These are phyloP conservation scores for Crotalus viridis DNA, from an alignment of 2,113 vertebrate genomes.

Conservation along the genomic window DNA sequence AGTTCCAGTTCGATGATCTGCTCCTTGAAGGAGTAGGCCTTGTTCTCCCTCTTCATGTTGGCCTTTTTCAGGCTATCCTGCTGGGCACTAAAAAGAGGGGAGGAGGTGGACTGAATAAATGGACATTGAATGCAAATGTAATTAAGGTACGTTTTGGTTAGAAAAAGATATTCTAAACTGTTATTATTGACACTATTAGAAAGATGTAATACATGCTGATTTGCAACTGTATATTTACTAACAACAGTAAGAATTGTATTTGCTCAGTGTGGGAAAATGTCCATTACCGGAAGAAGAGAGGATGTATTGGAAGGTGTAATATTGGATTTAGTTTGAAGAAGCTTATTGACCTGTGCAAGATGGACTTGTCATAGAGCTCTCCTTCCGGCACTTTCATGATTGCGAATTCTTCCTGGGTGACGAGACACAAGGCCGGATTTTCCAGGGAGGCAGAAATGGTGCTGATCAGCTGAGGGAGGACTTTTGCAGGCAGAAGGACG, in stretches of 20 bases:
- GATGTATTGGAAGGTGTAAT: too few relatives aligned
- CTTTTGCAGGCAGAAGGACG: conserved; percentile 79
- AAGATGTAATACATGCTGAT: too few relatives aligned
- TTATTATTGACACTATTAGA: too few relatives aligned
- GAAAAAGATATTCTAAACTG: too few relatives aligned
- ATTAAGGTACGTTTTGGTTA: too few relatives aligned
- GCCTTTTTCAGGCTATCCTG: conserved; percentile 91
- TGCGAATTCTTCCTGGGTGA: conserved; percentile 89
- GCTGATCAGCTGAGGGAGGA: conserved; percentile 84
- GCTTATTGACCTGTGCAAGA: conserved; percentile 84
- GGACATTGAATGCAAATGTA: too few relatives aligned
- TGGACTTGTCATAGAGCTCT: conserved; percentile 89
- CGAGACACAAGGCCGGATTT: conserved; percentile 78
- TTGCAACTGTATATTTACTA: too few relatives aligned
- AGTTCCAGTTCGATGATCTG: conserved; percentile 97
- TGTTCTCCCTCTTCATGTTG: conserved; percentile 97
- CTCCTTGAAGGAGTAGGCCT: conserved; percentile 96
- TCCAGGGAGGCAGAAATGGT: conserved; percentile 79
- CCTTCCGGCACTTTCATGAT: conserved; percentile 91
- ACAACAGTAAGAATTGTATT: too few relatives aligned
- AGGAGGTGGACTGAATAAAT: not conserved
- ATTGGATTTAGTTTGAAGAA: too few relatives aligned
- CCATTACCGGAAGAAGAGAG: too few relatives aligned
- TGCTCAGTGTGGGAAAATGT: too few relatives aligned
- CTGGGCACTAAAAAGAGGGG: conserved; percentile 78